Percentiles rank a stretch among this genome's conserved stretches.
Conservation (phyloP, 2,888 invertebrate genomes). For the Laothoe populi region DNA sequence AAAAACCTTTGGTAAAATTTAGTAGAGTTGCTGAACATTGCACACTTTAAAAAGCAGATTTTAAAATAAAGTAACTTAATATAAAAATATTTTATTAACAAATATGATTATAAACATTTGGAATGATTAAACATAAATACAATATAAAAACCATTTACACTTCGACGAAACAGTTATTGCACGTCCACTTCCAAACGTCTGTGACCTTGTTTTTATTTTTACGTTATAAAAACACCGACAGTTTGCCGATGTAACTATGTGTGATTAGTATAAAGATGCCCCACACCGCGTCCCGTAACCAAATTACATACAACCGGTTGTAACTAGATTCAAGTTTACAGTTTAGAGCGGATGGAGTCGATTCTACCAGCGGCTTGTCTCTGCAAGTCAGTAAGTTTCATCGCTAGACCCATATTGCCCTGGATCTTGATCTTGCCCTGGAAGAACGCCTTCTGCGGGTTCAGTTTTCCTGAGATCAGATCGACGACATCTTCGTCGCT, state of each 20-base stretch:
- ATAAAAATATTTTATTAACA: conserved; percentile 30
- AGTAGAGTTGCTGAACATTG: too few species aligned
- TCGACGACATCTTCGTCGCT: conserved; percentile 95
- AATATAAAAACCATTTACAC: conserved; percentile 38
- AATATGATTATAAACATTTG: conserved; percentile 52
- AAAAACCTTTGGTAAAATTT: too few species aligned
- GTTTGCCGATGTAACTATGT: conserved; percentile 33
- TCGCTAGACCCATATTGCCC: conserved; percentile 98
- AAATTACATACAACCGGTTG: conserved; percentile 44
- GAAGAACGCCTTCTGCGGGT: conserved; percentile 98
- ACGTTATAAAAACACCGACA: conserved; percentile 21
- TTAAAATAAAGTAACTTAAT: conserved; percentile 5
- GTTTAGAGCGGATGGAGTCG: conserved; percentile 89
- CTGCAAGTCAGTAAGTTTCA: conserved; percentile 95
- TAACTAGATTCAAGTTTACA: conserved; percentile 80
- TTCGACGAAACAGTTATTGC: conserved; percentile 28
- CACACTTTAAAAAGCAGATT: too few species aligned
- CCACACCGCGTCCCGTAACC: conserved; percentile 62
- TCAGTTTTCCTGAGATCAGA: conserved; percentile 95
- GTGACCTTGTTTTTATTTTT: conserved; percentile 24
- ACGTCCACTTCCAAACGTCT: conserved; percentile 28
- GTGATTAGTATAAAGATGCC: conserved; percentile 53
- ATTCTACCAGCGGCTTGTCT: conserved; percentile 89
- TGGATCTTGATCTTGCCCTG: conserved; percentile 98
- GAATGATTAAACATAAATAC: conserved; percentile 61